phyloP scores from a whole-genome alignment of 2,888 invertebrate species.

The Lycophotia porphyrea region DNA sequence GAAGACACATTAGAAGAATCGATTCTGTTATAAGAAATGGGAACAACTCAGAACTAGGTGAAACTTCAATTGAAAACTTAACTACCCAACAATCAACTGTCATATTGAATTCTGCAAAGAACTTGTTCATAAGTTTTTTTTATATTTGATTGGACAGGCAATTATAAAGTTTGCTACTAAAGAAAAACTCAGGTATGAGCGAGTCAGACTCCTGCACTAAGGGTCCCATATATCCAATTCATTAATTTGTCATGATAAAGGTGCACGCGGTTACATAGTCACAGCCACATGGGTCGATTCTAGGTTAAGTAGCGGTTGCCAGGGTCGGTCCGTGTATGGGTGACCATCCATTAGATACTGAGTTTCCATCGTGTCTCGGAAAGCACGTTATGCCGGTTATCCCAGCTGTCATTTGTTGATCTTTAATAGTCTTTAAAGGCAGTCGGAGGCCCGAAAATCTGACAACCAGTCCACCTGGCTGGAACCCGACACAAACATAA shows the following conservation, averaged over 20 bases:
- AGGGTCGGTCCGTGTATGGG: not conserved
- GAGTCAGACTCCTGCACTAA: too few relatives aligned
- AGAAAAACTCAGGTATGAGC: not conserved
- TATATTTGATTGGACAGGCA: not conserved
- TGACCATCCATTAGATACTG: not conserved
- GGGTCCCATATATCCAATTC: too few relatives aligned
- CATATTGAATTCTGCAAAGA: not conserved
- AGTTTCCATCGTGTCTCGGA: not conserved
- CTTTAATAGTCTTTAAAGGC: not conserved
- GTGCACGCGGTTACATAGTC: not conserved
- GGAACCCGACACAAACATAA: too few relatives aligned
- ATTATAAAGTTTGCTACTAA: not conserved
- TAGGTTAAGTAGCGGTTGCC: not conserved
- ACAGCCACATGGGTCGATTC: not conserved
- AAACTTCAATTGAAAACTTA: constrained; percentile 5
- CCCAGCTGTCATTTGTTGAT: not conserved
- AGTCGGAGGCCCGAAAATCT: not conserved
- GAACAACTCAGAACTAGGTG: constrained; percentile 5
- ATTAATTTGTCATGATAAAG: too few relatives aligned
- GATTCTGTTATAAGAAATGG: constrained; percentile 34
- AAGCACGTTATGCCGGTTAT: not conserved
- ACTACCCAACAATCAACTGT: not conserved
- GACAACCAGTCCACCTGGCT: too few relatives aligned
- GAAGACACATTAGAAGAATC: constrained; percentile 20
- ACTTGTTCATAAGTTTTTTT: not conserved